Evolutionary conservation across 2,888 invertebrate genomes (phyloP).

Genomic region (Stenotaenia linearis): DNA sequence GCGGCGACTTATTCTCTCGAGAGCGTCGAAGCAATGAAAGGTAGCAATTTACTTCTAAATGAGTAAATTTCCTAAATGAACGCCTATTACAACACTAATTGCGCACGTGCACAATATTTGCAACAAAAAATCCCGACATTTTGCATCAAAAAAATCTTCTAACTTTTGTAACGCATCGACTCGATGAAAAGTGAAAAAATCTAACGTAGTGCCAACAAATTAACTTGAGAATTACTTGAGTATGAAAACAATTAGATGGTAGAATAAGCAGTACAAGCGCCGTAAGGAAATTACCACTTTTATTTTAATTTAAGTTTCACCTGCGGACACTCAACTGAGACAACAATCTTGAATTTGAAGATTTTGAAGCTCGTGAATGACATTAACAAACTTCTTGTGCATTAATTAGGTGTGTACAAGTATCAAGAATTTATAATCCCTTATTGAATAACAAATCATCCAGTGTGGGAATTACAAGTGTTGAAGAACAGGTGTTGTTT

Average conservation of each 20-base stretch:
- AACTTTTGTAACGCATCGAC: no score
- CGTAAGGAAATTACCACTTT: not conserved
- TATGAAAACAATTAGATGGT: not conserved
- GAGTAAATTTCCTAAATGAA: slow-evolving; percentile 3
- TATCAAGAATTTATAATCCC: not conserved
- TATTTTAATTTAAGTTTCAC: not conserved
- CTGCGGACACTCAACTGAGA: not conserved
- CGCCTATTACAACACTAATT: not conserved
- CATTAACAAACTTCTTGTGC: not conserved
- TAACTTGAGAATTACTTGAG: not conserved
- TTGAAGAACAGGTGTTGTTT: not conserved
- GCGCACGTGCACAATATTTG: not conserved
- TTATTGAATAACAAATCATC: not conserved
- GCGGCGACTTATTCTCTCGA: not conserved
- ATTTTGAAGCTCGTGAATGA: not conserved
- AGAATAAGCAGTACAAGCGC: not conserved
- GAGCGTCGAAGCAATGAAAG: not conserved
- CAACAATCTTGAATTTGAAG: not conserved
- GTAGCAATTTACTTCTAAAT: not conserved
- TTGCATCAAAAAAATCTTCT: no score
- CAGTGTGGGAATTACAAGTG: not conserved
- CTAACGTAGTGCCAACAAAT: no score
- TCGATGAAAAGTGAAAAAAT: no score
- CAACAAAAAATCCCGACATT: no score
- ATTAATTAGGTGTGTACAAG: not conserved